These are phyloP conservation scores for Ginglymostoma cirratum DNA, from an alignment of 2,113 vertebrate genomes.

Conservation along the genomic window DNA sequence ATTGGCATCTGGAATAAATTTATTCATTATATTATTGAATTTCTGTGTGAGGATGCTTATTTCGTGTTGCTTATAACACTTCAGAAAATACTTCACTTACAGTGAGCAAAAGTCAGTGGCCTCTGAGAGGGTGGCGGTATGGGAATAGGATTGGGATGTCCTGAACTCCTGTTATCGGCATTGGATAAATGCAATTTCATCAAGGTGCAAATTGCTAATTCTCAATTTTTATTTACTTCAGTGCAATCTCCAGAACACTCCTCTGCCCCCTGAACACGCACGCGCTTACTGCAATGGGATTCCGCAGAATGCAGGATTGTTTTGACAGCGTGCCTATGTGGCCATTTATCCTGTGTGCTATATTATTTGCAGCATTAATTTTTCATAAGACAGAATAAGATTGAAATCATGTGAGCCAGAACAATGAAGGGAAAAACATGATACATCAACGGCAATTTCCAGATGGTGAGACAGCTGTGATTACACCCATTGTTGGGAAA, in stretches of 20 bases:
- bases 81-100: neutral
- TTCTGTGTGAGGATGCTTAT: neutral
- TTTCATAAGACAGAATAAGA: neutral
- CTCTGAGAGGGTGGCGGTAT: neutral
- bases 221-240: neutral
- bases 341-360: neutral
- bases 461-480: constrained; percentile 5
- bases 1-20: neutral
- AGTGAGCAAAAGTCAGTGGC: neutral
- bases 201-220: neutral
- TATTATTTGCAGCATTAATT: neutral
- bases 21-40: neutral
- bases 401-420: neutral
- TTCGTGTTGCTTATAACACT: neutral
- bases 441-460: neutral
- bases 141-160: neutral
- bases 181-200: neutral
- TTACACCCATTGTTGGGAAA: neutral
- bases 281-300: neutral
- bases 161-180: neutral
- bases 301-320: neutral
- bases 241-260: neutral
- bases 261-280: neutral
- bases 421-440: constrained; percentile 29
- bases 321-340: neutral